Percentiles rank a stretch among this genome's conserved stretches.
phyloP scores from a whole-genome alignment of 2,113 vertebrate genomes.

The Gnathonemus longibarbis region DNA sequence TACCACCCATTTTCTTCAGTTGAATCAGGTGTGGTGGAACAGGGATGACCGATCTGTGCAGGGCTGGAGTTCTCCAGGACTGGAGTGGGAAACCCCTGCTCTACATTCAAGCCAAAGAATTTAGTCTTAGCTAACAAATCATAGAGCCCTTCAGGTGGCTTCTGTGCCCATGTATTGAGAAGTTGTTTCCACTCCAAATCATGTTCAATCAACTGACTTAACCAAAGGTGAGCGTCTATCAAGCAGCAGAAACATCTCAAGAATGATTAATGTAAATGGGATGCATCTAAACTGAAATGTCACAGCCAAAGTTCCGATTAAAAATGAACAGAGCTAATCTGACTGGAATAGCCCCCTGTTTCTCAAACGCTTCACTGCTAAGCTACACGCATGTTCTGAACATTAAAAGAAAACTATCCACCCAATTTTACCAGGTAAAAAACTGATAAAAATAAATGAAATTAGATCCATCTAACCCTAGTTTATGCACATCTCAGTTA shows the following conservation, averaged over 20 bases:
- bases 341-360: background rate
- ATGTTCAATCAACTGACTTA: background rate
- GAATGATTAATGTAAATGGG: background rate
- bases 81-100: background rate
- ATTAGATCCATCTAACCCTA: background rate
- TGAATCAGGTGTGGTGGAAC: background rate
- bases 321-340: background rate
- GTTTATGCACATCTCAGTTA: background rate
- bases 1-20: background rate
- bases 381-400: background rate
- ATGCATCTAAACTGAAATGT: background rate
- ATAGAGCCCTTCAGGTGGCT: background rate
- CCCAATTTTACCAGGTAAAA: background rate
- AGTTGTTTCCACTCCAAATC: background rate
- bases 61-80: background rate
- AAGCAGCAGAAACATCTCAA: background rate
- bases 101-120: background rate
- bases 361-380: background rate
- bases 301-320: background rate
- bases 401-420: background rate
- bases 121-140: background rate
- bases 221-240: background rate
- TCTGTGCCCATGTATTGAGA: background rate
- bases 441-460: background rate
- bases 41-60: background rate